Evolutionary conservation across 2,888 invertebrate species (phyloP).

Genomic region (Apodemia hepburni): DNA sequence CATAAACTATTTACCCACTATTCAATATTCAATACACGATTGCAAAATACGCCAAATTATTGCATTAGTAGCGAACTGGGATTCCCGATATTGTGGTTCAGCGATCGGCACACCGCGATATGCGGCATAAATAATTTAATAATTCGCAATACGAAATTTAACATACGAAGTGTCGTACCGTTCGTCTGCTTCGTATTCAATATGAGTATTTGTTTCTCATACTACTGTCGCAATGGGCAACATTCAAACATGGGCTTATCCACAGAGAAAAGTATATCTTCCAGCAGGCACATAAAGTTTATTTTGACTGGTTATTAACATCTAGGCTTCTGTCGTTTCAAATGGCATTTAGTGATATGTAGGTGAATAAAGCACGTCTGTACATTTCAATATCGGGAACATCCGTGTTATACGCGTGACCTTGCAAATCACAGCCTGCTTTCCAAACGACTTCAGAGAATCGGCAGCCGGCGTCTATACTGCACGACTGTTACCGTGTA

Average conservation of each 20-base stretch:
- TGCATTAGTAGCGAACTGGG: slow-evolving; percentile 78
- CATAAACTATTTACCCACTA: slow-evolving; percentile 78
- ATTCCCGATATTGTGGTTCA: slow-evolving; percentile 79
- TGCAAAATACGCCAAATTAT: slow-evolving; percentile 80
- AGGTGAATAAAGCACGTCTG: slow-evolving; percentile 79
- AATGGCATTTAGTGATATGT: slow-evolving; percentile 74
- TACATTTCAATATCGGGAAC: slow-evolving; percentile 80
- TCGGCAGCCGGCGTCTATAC: slow-evolving; percentile 65
- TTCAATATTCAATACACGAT: slow-evolving; percentile 79
- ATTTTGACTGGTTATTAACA: slow-evolving; percentile 40
- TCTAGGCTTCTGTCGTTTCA: slow-evolving; percentile 66
- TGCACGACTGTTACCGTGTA: slow-evolving; percentile 61
- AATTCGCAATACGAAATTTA: slow-evolving; percentile 80
- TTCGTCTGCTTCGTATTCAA: slow-evolving; percentile 76
- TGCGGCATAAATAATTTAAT: slow-evolving; percentile 80
- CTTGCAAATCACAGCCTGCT: slow-evolving; percentile 80
- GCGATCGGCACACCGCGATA: slow-evolving; percentile 71
- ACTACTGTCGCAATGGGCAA: slow-evolving; percentile 75
- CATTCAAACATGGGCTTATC: slow-evolving; percentile 51
- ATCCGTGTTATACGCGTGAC: slow-evolving; percentile 80
- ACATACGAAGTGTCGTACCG: slow-evolving; percentile 76
- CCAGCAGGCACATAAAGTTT: slow-evolving; percentile 50
- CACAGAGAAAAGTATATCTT: slow-evolving; percentile 56
- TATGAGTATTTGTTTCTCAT: slow-evolving; percentile 80
- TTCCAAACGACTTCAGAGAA: slow-evolving; percentile 79